Evolutionary conservation across 2,797 vertebrate genomes (phyloP).

Genomic region (Falco concolor): DNA sequence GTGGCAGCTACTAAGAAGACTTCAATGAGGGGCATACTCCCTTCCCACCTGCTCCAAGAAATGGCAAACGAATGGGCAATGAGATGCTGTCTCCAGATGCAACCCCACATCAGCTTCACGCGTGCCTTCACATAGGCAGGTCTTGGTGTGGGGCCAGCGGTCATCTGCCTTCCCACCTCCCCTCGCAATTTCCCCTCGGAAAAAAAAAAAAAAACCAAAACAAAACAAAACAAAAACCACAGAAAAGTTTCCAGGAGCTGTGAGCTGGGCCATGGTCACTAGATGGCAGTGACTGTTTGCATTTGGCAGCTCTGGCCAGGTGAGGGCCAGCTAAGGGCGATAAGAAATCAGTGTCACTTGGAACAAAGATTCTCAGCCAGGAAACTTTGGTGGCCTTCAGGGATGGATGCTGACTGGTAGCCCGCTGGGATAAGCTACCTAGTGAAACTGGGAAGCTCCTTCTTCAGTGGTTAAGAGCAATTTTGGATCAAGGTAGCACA

Average conservation of each 20-base stretch:
- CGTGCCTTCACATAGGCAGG: accelerated
- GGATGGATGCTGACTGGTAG: neutral
- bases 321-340: too few relatives aligned
- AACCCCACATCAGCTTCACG: neutral
- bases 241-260: neutral
- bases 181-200: accelerated
- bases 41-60: neutral
- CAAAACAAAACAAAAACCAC: too few relatives aligned
- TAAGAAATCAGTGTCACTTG: too few relatives aligned
- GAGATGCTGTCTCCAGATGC: neutral
- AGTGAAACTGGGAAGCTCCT: neutral
- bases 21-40: accelerated
- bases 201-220: too few relatives aligned
- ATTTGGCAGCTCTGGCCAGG: neutral
- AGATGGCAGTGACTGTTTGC: constrained; percentile 25
- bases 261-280: neutral
- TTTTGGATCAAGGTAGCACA: neutral
- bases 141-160: neutral
- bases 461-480: neutral
- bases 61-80: accelerated
- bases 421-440: neutral
- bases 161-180: accelerated
- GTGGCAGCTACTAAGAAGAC: accelerated
- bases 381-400: neutral
- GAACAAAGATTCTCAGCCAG: neutral